Evolutionary conservation across 2,888 invertebrate genomes (phyloP), one percentile per base, ranked within the genome.

Genomic region (Cephus runcator): DNA sequence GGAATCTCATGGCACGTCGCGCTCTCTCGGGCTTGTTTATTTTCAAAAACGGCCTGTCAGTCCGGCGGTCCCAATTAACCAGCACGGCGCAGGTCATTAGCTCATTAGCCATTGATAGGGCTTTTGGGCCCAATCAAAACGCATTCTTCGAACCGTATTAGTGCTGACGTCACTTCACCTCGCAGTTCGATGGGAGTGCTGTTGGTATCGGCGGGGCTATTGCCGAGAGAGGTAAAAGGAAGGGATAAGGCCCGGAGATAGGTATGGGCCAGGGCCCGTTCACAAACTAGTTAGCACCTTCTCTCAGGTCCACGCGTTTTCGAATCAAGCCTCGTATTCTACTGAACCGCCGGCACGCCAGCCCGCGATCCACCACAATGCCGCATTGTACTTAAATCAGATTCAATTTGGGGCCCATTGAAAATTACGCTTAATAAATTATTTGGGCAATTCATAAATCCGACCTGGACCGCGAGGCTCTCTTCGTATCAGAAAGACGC

Each of bases 351-450:
- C 78, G 81, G 79, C 82, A 80, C 79, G 84, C 69, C 82, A 78
- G 76, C 78, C 81, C 76, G 73, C 40, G 31, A 77, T 79, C 80
- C 79, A 77, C 83, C 86, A 91, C 91, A 91, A 91, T 90, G 86
- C 85, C 78, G 86, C 87, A 90, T 91, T 91, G 91, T 91, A 88
- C 90, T 91, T 91, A 91, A 91, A 91, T 91, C 91, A 91, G 90
- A 91, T 91, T 91, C 91, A 91, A 91, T 91, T 91, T 91, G 90
- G 90, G 87, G 80, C 90, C 90, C 90, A 91, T 91, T 90, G 90
- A 90, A 91, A 91, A 91, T 91, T 91, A 91, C 89, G 90, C 89
- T 91, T 91, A 91, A 91, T 91, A 91, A 90, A 91, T 91, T 91
- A 90, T 91, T 90, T 90, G 87, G 90, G 89, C 89, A 90, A 91